Evolutionary conservation across 2,113 vertebrate species (phyloP), one percentile per base, ranked within the genome.

Genomic region (Pionites leucogaster): DNA sequence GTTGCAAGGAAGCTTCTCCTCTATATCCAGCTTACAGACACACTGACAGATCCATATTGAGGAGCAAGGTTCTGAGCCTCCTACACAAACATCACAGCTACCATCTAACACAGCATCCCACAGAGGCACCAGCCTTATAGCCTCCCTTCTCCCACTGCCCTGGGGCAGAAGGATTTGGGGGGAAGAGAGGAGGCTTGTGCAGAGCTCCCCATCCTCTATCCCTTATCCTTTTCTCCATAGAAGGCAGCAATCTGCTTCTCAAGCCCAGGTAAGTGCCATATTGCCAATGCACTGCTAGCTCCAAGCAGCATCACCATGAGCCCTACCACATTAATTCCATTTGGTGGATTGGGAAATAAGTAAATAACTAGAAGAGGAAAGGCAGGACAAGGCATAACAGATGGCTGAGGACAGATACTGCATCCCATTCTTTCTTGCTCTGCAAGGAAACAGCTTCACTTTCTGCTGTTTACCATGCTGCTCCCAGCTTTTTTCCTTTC

Each of bases 371-470:
- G 17, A 37, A 63, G n/a, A 79, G n/a, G 62, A 63, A 93, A 92
- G 78, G 88, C 92, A 77, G 74, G 93, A 93, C 53, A 85, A 96
- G 86, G 86, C 88, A 62, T 3, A 93, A 90, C 95, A 97, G 95
- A 96, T 97, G 93, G 95, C 95, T 93, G 93, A 91, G 86, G 94
- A 96, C 90, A 96, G 92, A 94, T 65, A 95, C 68, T 64, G 71
- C 90, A 71, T 91, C 95, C 95, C 90, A 81, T 93, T 93, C 91
- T 93, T 85, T 23, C 94, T 86, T 96, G 80, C 86, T 92, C 92
- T 87, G 94, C 86, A 67, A 93, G 84, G 44, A 50, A 95, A 87
- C 93, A 75, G 94, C 94, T 93, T 96, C 90, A 55, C 86, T 96
- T 76, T 92, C 88, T 92, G 74, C 80, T 96, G 92, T 93, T 97